Evolutionary conservation across 2,113 vertebrate species (phyloP).

Genomic region (Perca flavescens): DNA sequence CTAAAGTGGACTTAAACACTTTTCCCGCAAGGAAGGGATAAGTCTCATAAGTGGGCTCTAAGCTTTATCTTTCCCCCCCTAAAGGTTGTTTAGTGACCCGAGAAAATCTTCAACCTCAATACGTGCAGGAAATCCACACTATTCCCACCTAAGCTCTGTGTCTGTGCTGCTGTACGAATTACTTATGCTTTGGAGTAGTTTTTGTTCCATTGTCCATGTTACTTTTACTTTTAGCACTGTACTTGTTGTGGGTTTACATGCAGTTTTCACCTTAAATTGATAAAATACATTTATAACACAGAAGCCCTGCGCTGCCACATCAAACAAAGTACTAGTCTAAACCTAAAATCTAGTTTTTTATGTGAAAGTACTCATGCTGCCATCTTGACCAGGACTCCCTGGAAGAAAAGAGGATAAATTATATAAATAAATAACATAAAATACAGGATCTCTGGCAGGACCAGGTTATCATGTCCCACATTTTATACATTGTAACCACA

Average conservation of each 20-base stretch:
- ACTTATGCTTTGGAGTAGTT: neutral
- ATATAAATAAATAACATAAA: no score
- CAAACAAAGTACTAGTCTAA: neutral
- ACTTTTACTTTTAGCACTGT: neutral
- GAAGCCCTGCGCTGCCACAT: neutral
- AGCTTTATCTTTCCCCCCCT: conserved; percentile 35
- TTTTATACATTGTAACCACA: neutral
- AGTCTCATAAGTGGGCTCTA: conserved; percentile 18
- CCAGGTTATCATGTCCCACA: neutral
- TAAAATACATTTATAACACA: neutral
- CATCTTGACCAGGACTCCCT: no score
- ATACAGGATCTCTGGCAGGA: neutral
- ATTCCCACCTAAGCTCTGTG: neutral
- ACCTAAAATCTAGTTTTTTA: neutral
- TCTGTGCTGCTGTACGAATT: neutral
- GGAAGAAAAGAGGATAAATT: no score
- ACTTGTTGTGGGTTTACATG: neutral
- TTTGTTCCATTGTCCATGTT: neutral
- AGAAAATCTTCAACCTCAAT: conserved; percentile 26
- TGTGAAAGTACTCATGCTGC: no score
- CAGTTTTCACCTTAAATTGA: conserved; percentile 1
- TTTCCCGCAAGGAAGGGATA: neutral
- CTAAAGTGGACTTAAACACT: conserved; percentile 16
- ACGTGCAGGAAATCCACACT: conserved; percentile 26
- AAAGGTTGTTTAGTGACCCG: conserved; percentile 30